Evolutionary conservation across 2,113 vertebrate species (phyloP).

Genomic region (Propithecus coquereli): DNA sequence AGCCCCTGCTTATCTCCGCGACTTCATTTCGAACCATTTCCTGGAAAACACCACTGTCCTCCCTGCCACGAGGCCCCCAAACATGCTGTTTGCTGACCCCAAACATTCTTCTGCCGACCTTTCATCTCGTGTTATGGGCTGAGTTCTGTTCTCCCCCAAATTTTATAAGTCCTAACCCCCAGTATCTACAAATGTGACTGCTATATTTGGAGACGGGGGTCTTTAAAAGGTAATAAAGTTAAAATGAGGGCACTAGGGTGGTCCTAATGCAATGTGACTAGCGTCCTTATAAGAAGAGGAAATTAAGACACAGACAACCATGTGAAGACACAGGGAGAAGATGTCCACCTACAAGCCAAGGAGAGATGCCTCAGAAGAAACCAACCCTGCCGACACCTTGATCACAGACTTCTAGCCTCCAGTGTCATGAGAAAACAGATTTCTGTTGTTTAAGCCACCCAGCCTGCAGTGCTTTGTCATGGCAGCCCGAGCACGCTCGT

Average conservation of each 20-base stretch:
- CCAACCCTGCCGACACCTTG: neutral
- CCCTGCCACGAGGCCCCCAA: neutral
- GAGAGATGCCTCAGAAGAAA: neutral
- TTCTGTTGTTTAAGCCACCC: neutral
- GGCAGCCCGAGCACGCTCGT: neutral
- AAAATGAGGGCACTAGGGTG: neutral
- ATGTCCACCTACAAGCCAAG: neutral
- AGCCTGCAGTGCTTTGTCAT: rapidly evolving
- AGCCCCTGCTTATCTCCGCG: neutral
- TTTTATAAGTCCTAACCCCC: neutral
- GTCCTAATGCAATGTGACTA: neutral
- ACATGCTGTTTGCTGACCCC: rapidly evolving
- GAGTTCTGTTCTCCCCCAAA: neutral
- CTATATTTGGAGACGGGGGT: neutral
- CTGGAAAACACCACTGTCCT: neutral
- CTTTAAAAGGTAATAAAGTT: neutral
- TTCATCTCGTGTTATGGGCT: neutral
- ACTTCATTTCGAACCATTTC: neutral
- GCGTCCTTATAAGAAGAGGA: neutral
- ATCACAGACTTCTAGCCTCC: neutral
- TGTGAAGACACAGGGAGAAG: neutral
- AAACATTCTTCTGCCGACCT: rapidly evolving
- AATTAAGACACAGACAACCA: neutral
- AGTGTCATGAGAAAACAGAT: neutral
- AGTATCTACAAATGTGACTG: neutral